These are phyloP conservation scores for Muraenolepis orangiensis DNA, from an alignment of 2,797 vertebrate genomes.

Conservation along the genomic window DNA sequence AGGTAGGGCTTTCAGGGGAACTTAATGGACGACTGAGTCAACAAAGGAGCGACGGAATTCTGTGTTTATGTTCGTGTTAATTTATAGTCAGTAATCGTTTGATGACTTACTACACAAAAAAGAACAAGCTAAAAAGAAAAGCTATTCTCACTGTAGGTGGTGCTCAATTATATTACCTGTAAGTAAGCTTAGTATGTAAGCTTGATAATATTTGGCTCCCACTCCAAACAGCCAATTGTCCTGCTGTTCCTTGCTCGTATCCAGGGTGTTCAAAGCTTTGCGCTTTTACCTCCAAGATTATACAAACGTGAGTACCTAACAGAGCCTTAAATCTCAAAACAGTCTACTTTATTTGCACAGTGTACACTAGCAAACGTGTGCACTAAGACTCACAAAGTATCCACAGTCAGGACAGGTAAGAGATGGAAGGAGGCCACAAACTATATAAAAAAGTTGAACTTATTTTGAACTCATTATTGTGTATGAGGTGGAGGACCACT, in stretches of 20 bases:
- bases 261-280: slow-evolving; percentile 2
- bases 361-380: slow-evolving; percentile 1
- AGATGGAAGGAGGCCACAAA: slow-evolving; percentile 10
- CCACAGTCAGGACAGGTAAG: slow-evolving; percentile 35
- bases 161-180: neutral
- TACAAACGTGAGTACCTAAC: slow-evolving; percentile 26
- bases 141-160: neutral
- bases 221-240: slow-evolving; percentile 28
- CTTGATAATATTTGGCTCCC: neutral
- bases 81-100: slow-evolving; percentile 22
- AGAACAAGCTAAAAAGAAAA: neutral
- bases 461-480: neutral
- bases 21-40: neutral
- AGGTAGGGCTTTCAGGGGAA: neutral
- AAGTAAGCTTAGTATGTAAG: neutral
- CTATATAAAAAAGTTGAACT: neutral
- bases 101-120: slow-evolving; percentile 9
- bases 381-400: slow-evolving; percentile 14
- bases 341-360: slow-evolving; percentile 1
- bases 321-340: slow-evolving; percentile 19
- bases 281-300: slow-evolving; percentile 1
- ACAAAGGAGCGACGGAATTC: slow-evolving; percentile 1
- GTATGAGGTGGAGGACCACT: neutral
- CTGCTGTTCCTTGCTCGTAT: neutral
- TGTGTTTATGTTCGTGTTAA: slow-evolving; percentile 1